Base-by-base conservation (phyloP, 2,113 vertebrate genomes). In the Callipepla californica region DNA sequence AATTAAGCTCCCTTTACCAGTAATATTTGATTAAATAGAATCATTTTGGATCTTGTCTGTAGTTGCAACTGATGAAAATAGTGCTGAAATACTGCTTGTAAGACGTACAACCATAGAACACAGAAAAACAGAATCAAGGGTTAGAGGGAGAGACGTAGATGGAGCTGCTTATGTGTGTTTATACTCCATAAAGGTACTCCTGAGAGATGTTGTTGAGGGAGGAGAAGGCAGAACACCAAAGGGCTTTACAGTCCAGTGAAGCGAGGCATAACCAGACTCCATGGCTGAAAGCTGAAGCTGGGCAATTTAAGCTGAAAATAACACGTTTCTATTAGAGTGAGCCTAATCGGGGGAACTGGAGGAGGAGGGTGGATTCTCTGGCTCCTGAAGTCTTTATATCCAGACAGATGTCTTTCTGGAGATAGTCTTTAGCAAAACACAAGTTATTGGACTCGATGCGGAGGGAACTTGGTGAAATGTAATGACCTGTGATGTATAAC, bases 391-490 rank as follows among this genome's bases (percentile, higher is more conserved):
- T 87, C 86, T 94, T 96, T 73, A 45, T 21, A 62, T 89, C 48
- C 83, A 92, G 89, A 87, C 26, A 0, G 65, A 94, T 87, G 77
- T 18, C 74, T 95, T 96, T 87, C 86, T 93, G 89, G 80, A 90
- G 91, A 90, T 66, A 76, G 89, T 72, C 74, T 79, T 62, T 36
- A 62, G n/a, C 44, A 51, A 92, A 94, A 76, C 51, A 73, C 1
- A 2, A 58, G 84, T 96, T 95, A 81, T 92, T 93, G 62, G 80
- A 84, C 67, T 92, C 0, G 0, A 66, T 81, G 67, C 77, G 90
- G 86, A 94, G 94, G 96, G 87, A 92, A 90, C 70, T 81, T 95
- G 92, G 70, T 96, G 86, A 96, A 94, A 96, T 84, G 77, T 93
- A 89, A 87, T 90, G 96, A 90, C 83, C 86, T 96, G 86, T 95